Percentiles rank a stretch among this genome's conserved stretches.
phyloP scores from a whole-genome alignment of 2,113 vertebrate genomes.

The Pluvianellus socialis region DNA sequence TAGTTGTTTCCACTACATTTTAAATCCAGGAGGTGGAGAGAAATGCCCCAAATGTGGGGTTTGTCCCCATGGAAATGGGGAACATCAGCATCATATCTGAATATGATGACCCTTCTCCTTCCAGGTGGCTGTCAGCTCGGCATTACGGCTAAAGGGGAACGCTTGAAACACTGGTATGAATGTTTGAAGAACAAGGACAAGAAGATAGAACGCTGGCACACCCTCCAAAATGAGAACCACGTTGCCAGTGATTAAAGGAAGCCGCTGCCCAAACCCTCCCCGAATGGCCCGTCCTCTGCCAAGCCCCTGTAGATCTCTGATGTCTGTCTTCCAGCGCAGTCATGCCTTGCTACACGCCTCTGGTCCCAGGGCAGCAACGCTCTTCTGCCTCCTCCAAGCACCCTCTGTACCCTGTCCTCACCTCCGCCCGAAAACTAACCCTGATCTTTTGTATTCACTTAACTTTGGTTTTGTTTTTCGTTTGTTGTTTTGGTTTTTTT shows the following conservation, averaged over 20 bases:
- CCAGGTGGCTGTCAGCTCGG: conserved; percentile 90
- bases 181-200: conserved; percentile 99
- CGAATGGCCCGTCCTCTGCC: conserved; percentile 33
- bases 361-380: not conserved
- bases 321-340: conserved; percentile 57
- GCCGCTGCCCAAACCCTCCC: not conserved
- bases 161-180: conserved; percentile 99
- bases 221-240: conserved; percentile 88
- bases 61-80: fast-evolving
- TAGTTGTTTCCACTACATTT: fast-evolving
- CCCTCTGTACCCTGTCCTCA: not conserved
- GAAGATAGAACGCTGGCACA: conserved; percentile 98
- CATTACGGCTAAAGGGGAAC: conserved; percentile 96
- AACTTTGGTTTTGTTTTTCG: not conserved
- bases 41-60: not conserved
- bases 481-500: not conserved
- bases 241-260: conserved; percentile 85
- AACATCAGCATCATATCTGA: not conserved
- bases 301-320: conserved; percentile 9
- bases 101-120: fast-evolving
- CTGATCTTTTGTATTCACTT: not conserved
- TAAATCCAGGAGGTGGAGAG: not conserved
- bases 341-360: conserved; percentile 14
- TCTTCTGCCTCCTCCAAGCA: not conserved
- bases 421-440: not conserved